Evolutionary conservation across 2,888 invertebrate species (phyloP).

Genomic region (Acholoe squamosa): DNA sequence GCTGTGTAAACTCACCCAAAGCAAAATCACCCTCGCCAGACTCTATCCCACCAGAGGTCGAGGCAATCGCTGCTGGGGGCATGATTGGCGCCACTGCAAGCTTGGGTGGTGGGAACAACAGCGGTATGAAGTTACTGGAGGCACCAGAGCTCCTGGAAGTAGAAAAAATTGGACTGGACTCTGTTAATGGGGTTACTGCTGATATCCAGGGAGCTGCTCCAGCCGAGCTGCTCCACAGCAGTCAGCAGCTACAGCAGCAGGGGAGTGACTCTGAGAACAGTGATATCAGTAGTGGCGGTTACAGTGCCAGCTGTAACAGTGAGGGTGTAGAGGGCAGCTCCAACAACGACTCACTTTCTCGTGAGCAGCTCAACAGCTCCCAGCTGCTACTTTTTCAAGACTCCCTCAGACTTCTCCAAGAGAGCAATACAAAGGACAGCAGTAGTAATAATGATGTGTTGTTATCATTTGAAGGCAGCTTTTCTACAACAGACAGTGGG

Average conservation of each 20-base stretch:
- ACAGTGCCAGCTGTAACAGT: not conserved
- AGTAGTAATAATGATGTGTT: not conserved
- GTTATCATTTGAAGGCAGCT: constrained; percentile 25
- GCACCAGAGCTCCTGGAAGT: not conserved
- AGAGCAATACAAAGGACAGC: not conserved
- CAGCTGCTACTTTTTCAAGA: not conserved
- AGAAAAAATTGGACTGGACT: not conserved
- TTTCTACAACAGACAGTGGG: constrained; percentile 39
- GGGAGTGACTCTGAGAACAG: constrained; percentile 15
- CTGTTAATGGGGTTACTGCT: not conserved
- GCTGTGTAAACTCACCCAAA: constrained; percentile 10
- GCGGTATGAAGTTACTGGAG: not conserved
- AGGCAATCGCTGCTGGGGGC: constrained; percentile 22
- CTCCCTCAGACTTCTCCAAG: not conserved
- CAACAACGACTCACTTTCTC: not conserved
- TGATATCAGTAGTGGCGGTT: constrained; percentile 3
- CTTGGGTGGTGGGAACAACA: not conserved
- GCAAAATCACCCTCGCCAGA: not conserved
- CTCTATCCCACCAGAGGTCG: not conserved
- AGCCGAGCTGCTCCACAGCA: not conserved
- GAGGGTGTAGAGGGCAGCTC: not conserved
- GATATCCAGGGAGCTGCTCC: not conserved
- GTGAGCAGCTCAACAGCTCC: not conserved
- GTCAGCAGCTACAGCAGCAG: too few species aligned
- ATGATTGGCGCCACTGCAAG: constrained; percentile 1